Evolutionary conservation across 2,113 vertebrate species (phyloP).

Genomic region (Ramphastos sulfuratus): DNA sequence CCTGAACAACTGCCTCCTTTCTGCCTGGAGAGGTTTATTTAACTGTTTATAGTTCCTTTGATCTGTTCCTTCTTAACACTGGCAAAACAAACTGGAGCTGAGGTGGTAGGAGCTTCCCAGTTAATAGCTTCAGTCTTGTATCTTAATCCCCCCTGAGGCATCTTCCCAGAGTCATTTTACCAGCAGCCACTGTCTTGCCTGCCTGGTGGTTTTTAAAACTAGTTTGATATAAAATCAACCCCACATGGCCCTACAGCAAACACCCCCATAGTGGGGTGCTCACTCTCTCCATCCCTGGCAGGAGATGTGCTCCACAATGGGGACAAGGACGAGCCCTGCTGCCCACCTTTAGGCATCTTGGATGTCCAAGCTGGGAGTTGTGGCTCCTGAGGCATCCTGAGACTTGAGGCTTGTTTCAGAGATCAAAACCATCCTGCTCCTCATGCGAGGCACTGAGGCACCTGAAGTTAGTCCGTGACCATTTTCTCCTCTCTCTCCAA

Average conservation of each 20-base stretch:
- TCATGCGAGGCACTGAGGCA: not conserved
- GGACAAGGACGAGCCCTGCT: not conserved
- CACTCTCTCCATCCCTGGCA: not conserved
- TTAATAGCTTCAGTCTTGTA: not conserved
- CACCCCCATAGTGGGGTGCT: not conserved
- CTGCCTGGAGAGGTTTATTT: slow-evolving; percentile 9
- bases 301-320: not conserved
- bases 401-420: not conserved
- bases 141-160: slow-evolving; percentile 22
- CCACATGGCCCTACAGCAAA: not conserved
- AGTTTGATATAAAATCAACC: not conserved
- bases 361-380: not conserved
- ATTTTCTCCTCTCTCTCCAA: not conserved
- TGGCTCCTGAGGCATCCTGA: not conserved
- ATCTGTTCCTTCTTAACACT: not conserved
- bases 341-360: not conserved
- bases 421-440: not conserved
- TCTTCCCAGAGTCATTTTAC: slow-evolving; percentile 19
- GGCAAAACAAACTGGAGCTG: not conserved
- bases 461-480: accelerated
- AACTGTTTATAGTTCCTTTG: slow-evolving; percentile 29
- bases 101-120: slow-evolving; percentile 16
- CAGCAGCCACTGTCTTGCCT: not conserved
- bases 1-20: not conserved
- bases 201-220: not conserved